Percentiles rank a stretch among this genome's conserved stretches.
phyloP scores from a whole-genome alignment of 2,113 vertebrate genomes.

The Chiloscyllium plagiosum region DNA sequence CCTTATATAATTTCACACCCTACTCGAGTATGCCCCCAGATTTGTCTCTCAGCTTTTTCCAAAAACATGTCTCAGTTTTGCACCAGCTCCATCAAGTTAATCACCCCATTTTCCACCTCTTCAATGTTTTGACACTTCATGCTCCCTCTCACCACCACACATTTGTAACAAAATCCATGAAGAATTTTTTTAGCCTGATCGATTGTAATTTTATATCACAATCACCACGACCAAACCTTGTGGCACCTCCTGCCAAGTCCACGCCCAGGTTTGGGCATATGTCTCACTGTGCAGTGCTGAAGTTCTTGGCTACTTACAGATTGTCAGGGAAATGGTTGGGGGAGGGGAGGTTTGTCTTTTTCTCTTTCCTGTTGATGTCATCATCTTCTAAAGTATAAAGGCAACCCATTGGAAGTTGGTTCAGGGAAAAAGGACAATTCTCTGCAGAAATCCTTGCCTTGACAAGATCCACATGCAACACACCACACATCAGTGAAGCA shows the following conservation, averaged over 20 bases:
- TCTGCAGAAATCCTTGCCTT: neutral
- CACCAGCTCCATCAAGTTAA: neutral
- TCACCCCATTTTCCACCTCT: neutral
- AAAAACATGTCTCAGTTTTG: neutral
- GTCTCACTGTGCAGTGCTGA: neutral
- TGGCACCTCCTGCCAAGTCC: neutral
- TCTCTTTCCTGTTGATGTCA: conserved; percentile 14
- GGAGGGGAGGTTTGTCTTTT: neutral
- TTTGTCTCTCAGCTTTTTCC: neutral
- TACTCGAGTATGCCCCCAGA: neutral
- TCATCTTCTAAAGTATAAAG: conserved; percentile 24
- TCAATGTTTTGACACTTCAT: neutral
- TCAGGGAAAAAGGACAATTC: neutral
- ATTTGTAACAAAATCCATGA: neutral
- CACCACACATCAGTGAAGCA: neutral
- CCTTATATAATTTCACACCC: conserved; percentile 8
- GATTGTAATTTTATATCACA: neutral
- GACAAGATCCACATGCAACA: neutral
- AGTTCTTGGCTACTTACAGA: neutral
- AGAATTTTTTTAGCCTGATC: neutral
- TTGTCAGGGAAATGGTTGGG: neutral
- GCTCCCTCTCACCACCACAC: neutral
- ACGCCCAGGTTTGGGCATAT: neutral
- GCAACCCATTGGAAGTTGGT: neutral
- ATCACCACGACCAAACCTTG: neutral